Evolutionary conservation across 2,113 vertebrate genomes (phyloP).

Genomic region (Lutjanus erythropterus): DNA sequence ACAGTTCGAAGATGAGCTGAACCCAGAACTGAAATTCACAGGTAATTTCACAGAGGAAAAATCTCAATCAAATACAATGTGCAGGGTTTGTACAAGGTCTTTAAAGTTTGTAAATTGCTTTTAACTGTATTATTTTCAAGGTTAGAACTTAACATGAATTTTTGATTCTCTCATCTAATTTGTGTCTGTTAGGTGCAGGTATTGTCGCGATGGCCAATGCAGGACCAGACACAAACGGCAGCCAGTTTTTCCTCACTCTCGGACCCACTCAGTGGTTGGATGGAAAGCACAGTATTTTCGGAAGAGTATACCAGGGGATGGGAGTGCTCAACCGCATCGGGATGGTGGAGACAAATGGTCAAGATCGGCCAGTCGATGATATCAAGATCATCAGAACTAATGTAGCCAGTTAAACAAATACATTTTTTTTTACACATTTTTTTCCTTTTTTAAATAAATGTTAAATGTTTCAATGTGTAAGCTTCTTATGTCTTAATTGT

Average conservation of each 20-base stretch:
- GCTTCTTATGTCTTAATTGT: not conserved
- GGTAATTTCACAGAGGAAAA: slow-evolving; percentile 79
- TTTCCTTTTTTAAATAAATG: slow-evolving; percentile 60
- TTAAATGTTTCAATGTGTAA: not conserved
- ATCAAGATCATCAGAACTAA: slow-evolving; percentile 91
- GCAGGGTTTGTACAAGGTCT: too few species aligned
- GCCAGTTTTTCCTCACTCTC: slow-evolving; percentile 95
- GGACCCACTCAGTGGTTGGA: slow-evolving; percentile 95
- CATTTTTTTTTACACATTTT: not conserved
- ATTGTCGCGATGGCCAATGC: slow-evolving; percentile 98
- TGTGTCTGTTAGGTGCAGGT: slow-evolving; percentile 87
- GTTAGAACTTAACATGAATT: too few species aligned
- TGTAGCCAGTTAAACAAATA: slow-evolving; percentile 79
- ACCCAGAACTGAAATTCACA: slow-evolving; percentile 94
- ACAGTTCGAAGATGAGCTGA: slow-evolving; percentile 95
- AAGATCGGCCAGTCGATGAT: slow-evolving; percentile 93
- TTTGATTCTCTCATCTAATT: not conserved
- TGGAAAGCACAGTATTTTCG: slow-evolving; percentile 96
- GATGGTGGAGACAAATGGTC: slow-evolving; percentile 95
- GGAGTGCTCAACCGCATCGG: slow-evolving; percentile 92
- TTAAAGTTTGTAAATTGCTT: too few species aligned
- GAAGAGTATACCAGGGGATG: slow-evolving; percentile 92
- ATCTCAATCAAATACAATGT: not conserved
- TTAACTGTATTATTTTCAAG: not conserved
- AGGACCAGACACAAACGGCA: slow-evolving; percentile 95